Evolutionary conservation across 2,113 vertebrate species (phyloP).

Genomic region (Megaceryle torquata): DNA sequence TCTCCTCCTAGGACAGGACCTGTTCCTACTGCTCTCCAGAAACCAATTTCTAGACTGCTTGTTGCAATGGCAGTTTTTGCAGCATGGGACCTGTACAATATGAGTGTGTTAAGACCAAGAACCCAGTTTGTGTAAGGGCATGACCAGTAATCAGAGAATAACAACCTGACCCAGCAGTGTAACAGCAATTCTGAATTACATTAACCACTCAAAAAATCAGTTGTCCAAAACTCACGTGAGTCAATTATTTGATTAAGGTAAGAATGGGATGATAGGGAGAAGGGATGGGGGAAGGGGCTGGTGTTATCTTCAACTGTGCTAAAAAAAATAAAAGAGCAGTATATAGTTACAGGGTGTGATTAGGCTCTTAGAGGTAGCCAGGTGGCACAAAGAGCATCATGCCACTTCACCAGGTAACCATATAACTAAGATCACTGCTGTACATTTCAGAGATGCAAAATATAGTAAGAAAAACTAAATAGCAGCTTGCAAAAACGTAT

Average conservation of each 20-base stretch:
- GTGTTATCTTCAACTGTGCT: neutral
- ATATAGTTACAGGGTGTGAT: neutral
- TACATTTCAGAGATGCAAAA: conserved; percentile 11
- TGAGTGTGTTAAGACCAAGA: neutral
- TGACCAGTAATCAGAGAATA: neutral
- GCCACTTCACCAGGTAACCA: neutral
- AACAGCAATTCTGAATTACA: neutral
- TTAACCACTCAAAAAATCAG: neutral
- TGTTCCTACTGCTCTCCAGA: neutral
- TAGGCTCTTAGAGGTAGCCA: neutral
- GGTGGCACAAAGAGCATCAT: neutral
- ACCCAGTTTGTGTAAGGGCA: neutral
- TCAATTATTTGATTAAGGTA: neutral
- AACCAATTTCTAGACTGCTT: neutral
- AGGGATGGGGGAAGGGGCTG: neutral
- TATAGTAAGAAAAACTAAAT: conserved; percentile 6
- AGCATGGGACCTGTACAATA: neutral
- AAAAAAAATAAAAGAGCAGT: neutral
- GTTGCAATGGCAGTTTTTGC: neutral
- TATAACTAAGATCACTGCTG: conserved; percentile 8
- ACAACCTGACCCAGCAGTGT: neutral
- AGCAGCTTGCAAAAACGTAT: neutral
- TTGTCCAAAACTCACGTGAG: neutral
- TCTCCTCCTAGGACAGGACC: neutral
- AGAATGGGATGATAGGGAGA: neutral